Evolutionary conservation across 2,888 invertebrate species (phyloP), one percentile per base, ranked within the genome.

Genomic region (Eilema sororculum): DNA sequence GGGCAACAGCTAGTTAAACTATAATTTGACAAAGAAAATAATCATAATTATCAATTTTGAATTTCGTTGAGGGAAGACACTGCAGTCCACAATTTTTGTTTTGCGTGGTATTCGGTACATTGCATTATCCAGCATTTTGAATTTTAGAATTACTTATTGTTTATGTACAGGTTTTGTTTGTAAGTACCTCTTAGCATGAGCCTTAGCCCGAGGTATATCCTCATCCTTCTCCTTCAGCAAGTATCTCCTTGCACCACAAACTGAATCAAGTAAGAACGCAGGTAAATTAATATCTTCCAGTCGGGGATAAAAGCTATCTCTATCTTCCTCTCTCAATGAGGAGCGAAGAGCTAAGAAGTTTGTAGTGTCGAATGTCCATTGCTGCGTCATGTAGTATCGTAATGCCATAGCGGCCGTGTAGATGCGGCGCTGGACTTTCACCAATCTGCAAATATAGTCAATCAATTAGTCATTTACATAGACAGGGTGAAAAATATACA

Each of bases 391-490:
- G 86, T 98, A 99, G 88, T 97, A 97, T 20, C 96, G 93, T 2
- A 99, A 87, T 0, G 97, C 97, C 68, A 95, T 93, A 83, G 97
- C 97, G 0, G 98, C 97, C 28, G 96, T 96, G 89, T 97, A 98
- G 65, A 99, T 97, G 79, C 97, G 97, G n/a, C 97, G 96, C 86
- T 99, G 98, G 33, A 98, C 86, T 89, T 96, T 97, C 13, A 98
- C 90, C 73, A 99, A 94, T 92, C 98, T 99, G 87, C 9, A 87
- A 87, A 10, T n/a, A 8, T 28, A 4, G 5, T n/a, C n/a, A n/a
- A 28, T 28, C n/a, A n/a, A n/a, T n/a, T n/a, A n/a, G n/a, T n/a
- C n/a, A n/a, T n/a, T n/a, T n/a, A n/a, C n/a, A n/a, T n/a, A n/a
- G n/a, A n/a, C n/a, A n/a, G n/a, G n/a, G n/a, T n/a, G n/a, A n/a